Evolutionary conservation across 2,888 invertebrate species (phyloP), one percentile per base, ranked within the genome.

Genomic region (Macropis europaea): DNA sequence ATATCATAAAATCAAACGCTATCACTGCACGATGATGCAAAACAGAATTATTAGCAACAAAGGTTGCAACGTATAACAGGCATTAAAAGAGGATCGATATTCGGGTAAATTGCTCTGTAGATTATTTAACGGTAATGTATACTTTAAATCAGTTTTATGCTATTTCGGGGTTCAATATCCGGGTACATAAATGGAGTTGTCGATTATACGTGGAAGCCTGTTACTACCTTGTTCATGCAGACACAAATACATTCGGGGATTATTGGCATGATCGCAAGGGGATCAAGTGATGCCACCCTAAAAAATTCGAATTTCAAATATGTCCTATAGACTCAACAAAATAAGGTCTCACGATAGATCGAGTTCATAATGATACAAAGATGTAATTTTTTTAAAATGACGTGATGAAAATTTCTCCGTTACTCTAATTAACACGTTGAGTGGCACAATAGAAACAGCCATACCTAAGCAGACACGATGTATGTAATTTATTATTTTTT

Each of bases 101-200:
- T 40, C 47, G 15, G 4, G 30, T n/a, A 40, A 53, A 67, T 62
- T 67, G 53, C 7, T 45, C 57, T 43, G 15, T 32, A 54, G 43
- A 68, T 77, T 76, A 73, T 76, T 73, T 68, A 69, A 66, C 68
- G 57, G 24, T 73, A 68, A 68, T 64, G 64, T 61, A 73, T 62
- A 66, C 53, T 69, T 76, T 59, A 73, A 73, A 64, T 63, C 64
- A 45, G 43, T 76, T 76, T 73, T 64, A 57, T 43, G 42, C 26
- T 26, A 68, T 76, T 61, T 53, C 38, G 24, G 36, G 30, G 52
- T 36, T 48, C 54, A 32, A 68, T 54, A 57, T 57, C 50, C 47
- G 30, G 48, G 64, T 48, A 66, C 57, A 66, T 70, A 70, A 61
- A 75, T 76, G 30, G 48, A 48, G 24, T 17, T 32, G 34, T 32